These are phyloP conservation scores for Nothocercus nigrocapillus DNA, from an alignment of 2,113 vertebrate genomes.

Conservation along the genomic window DNA sequence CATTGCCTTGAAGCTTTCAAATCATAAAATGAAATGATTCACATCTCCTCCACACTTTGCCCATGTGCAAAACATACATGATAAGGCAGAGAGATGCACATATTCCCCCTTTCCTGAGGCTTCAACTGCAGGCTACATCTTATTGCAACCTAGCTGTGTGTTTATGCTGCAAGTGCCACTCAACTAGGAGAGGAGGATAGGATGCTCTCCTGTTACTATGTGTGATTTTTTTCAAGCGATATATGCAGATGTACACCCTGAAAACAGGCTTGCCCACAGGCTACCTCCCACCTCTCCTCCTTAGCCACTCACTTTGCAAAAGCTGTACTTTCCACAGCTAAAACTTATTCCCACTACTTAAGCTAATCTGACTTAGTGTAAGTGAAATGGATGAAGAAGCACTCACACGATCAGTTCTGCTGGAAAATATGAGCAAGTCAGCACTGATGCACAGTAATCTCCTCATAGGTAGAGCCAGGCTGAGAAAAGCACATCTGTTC, in stretches of 20 bases:
- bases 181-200: not conserved
- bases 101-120: not conserved
- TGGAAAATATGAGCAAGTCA: conserved; percentile 49
- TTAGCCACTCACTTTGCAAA: not conserved
- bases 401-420: conserved; percentile 19
- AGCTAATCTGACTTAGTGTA: not conserved
- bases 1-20: not conserved
- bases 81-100: not conserved
- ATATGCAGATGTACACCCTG: not conserved
- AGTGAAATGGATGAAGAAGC: conserved; percentile 4
- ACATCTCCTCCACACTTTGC: not conserved
- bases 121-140: not conserved
- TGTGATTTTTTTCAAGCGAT: not conserved
- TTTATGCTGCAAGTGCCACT: not conserved
- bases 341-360: not conserved
- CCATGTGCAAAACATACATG: not conserved
- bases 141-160: not conserved
- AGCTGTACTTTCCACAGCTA: not conserved
- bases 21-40: not conserved
- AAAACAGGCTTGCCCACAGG: not conserved
- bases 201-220: not conserved
- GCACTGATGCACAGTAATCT: conserved; percentile 16
- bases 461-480: conserved; percentile 7
- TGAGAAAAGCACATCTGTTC: conserved; percentile 48
- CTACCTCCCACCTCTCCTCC: not conserved